Evolutionary conservation across 2,888 invertebrate species (phyloP), one percentile per base, ranked within the genome.

Genomic region (Copidosoma aretas): DNA sequence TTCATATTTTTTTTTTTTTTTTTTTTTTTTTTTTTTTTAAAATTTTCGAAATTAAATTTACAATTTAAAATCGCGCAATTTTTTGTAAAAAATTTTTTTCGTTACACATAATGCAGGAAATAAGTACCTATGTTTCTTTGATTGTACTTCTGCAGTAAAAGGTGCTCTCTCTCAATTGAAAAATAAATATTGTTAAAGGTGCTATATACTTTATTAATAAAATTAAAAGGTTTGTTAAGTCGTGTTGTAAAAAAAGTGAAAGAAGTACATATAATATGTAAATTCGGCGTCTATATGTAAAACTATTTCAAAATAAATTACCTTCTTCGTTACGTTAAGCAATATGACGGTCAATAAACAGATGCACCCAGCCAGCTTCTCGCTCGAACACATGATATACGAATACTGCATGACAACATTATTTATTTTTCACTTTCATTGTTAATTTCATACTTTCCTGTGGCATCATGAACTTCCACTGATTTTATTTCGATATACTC

Each of bases 301-400:
- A 32, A 32, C 8, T 5, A 32, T 32, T 32, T 32, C 3, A 32
- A 3, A 32, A 32, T 32, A 22, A 43, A 64, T 24, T 49, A 1
- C 5, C 51, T 17, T 14, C 22, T 22, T 46, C n/a, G 43, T 15
- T 58, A 43, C 25, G 60, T 49, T 60, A 15, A 14, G 17, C 21
- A 39, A 52, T 58, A n/a, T 21, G 43, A 43, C 24, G 22, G 19
- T 62, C 67, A 62, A 67, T 62, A 67, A 62, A 25, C 61, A 43
- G 58, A 67, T 67, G 67, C 61, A 67, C 49, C 67, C 49, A 57
- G 41, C 51, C 64, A 17, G 68, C 41, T 39, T 19, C 1, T 59
- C 60, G 8, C 22, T 66, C 54, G 46, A 67, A 60, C 60, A 21
- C 41, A 60, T 63, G n/a, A n/a, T n/a, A n/a, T 32, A 64, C 60